Evolutionary conservation across 2,113 vertebrate genomes (phyloP).

Genomic region (Crotalus viridis): DNA sequence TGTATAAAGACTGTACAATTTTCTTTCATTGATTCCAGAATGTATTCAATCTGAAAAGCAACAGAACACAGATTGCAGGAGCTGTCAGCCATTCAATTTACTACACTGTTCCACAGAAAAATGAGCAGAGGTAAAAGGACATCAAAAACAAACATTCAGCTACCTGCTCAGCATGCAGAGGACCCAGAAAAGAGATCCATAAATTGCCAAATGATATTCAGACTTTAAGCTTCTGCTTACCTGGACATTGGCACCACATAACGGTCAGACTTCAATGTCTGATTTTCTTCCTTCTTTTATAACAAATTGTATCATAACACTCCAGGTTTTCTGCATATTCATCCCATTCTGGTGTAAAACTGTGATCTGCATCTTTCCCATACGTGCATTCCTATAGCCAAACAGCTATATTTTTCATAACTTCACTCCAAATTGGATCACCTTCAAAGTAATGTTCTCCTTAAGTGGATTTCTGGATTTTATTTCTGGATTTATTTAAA

Average conservation of each 20-base stretch:
- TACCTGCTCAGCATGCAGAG: conserved; percentile 46
- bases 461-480: background rate
- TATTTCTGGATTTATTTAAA: background rate
- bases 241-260: background rate
- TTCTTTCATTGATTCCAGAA: conserved; percentile 59
- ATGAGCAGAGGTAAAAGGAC: conserved; percentile 26
- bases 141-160: conserved; percentile 46
- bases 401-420: background rate
- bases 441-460: background rate
- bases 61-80: conserved; percentile 52
- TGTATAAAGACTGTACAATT: conserved; percentile 53
- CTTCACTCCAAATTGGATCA: background rate
- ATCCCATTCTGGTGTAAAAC: background rate
- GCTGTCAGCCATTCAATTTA: conserved; percentile 61
- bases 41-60: conserved; percentile 54
- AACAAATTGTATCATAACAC: background rate
- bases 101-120: conserved; percentile 47
- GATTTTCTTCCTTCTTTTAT: background rate
- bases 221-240: conserved; percentile 30
- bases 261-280: background rate
- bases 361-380: background rate
- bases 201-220: conserved; percentile 27
- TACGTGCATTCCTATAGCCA: background rate
- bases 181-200: conserved; percentile 8
- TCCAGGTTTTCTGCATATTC: background rate